Evolutionary conservation across 2,113 vertebrate genomes (phyloP), one percentile per base, ranked within the genome.

Genomic region (Microtus ochrogaster): DNA sequence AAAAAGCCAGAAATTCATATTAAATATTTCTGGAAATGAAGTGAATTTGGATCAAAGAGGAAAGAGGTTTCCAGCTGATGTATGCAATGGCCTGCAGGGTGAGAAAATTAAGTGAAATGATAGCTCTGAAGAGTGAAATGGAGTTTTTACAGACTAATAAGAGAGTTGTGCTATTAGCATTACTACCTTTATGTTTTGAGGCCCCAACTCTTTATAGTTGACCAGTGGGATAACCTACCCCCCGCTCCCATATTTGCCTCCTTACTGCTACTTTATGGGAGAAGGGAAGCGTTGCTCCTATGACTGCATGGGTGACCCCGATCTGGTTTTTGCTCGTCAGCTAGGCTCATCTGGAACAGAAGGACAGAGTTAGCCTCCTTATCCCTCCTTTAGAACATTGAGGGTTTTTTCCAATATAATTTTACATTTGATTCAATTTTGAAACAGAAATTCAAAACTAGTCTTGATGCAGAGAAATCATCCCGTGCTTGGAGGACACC

Each of bases 1-100:
- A 52, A 89, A 93, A 86, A 93, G 36, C 33, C 79, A 95, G 65
- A 95, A 90, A 92, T 41, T 12, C 47, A 93, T 44, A 93, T 82
- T 93, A 92, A 97, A 92, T n/a, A 95, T 70, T 97, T 96, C 83
- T 93, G 21, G 24, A 92, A 96, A 89, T 66, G 74, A 88, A 83
- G 52, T 90, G 85, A 33, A 47, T 94, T 89, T 97, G 73, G 89
- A 79, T 96, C 10, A 91, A 95, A 90, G 36, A 65, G 72, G 79
- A 91, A 81, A 77, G 87, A 90, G 58, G 39, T 91, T 96, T 94
- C 85, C 81, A 88, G 63, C 70, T 91, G 68, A 77, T 88, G n/a
- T 5, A 47, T 41, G 30, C 87, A 82, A 14, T 89, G 44, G 21
- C 44, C n/a, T 90, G 36, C 33, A 78, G 63, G 61, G 95, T 70